Conservation (phyloP, 2,113 vertebrate genomes). For the Tupaia tana region DNA sequence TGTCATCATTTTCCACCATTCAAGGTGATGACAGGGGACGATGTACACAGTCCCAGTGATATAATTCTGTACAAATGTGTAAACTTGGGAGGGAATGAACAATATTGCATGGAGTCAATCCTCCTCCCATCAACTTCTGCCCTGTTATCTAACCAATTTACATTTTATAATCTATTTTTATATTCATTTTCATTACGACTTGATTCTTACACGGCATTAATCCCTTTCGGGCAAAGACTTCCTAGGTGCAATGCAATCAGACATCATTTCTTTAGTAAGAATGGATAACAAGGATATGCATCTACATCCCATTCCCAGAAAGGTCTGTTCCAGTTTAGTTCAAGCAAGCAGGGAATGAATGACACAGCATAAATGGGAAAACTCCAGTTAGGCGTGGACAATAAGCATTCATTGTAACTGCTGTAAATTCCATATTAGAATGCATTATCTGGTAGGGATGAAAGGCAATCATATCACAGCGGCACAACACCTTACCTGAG, state of each 20-base stretch:
- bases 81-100: background rate
- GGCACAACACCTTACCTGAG: constrained; percentile 93
- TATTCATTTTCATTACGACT: background rate
- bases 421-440: background rate
- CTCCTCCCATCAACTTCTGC: background rate
- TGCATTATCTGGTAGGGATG: background rate
- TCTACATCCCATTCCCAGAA: background rate
- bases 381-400: background rate
- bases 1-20: background rate
- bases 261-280: background rate
- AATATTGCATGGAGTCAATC: background rate
- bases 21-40: background rate
- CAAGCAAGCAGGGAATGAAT: background rate
- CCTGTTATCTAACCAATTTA: background rate
- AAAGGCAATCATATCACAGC: constrained; percentile 63
- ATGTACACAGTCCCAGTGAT: background rate
- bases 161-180: background rate
- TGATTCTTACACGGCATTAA: background rate
- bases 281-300: background rate
- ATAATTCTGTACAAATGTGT: background rate
- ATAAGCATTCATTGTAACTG: background rate
- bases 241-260: background rate
- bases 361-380: background rate
- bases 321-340: background rate
- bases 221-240: constrained; percentile 29